Evolutionary conservation across 2,113 vertebrate genomes (phyloP).

Genomic region (Labeo catla): DNA sequence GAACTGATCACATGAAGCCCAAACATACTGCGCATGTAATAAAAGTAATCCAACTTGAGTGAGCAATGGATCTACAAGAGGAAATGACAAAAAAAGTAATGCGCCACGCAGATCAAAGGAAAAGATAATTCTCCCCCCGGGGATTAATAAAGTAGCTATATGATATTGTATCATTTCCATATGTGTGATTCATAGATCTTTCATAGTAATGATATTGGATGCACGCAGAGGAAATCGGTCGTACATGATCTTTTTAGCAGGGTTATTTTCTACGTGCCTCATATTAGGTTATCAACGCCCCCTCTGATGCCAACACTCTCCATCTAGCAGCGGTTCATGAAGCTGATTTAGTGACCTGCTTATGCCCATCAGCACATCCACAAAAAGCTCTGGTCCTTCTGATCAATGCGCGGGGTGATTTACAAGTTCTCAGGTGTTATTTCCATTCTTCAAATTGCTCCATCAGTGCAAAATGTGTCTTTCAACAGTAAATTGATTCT

Average conservation of each 20-base stretch:
- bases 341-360: constrained; percentile 50
- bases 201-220: constrained; percentile 31
- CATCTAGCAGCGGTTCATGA: constrained; percentile 28
- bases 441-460: constrained; percentile 51
- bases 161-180: constrained; percentile 38
- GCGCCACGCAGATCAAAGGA: constrained; percentile 22
- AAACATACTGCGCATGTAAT: constrained; percentile 24
- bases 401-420: constrained; percentile 44
- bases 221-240: not conserved
- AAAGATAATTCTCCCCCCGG: constrained; percentile 10
- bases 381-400: constrained; percentile 30
- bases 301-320: constrained; percentile 22
- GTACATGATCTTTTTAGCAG: not conserved
- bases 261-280: not conserved
- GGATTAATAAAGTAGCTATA: constrained; percentile 37
- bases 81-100: constrained; percentile 18
- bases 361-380: constrained; percentile 37
- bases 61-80: constrained; percentile 27
- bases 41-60: constrained; percentile 21
- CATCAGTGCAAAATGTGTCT: constrained; percentile 53
- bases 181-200: constrained; percentile 40
- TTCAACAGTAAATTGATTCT: constrained; percentile 55
- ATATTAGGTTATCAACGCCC: constrained; percentile 32
- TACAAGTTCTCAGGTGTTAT: constrained; percentile 37
- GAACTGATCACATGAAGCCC: constrained; percentile 5